Evolutionary conservation across 2,113 vertebrate species (phyloP).

Genomic region (Isurus oxyrinchus): DNA sequence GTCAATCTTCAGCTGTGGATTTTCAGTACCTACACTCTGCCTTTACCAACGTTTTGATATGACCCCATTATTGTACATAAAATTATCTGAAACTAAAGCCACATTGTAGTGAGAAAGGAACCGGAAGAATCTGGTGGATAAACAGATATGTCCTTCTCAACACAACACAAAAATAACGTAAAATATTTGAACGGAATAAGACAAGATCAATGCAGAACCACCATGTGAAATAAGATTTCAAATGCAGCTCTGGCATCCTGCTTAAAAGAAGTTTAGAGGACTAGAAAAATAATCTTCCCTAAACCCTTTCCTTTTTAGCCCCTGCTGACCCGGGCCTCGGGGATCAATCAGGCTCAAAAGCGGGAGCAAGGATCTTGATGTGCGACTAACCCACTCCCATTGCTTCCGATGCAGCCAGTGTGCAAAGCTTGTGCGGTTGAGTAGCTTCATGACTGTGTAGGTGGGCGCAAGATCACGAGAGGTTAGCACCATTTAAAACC

Average conservation of each 20-base stretch:
- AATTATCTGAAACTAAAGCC: background rate
- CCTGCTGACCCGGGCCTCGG: background rate
- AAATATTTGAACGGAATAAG: no score
- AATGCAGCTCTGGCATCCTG: background rate
- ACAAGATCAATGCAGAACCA: background rate
- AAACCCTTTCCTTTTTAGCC: background rate
- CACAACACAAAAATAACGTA: no score
- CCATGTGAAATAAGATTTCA: background rate
- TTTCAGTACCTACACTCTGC: background rate
- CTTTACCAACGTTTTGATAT: background rate
- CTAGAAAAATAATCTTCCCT: background rate
- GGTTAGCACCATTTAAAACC: no score
- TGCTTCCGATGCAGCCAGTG: no score
- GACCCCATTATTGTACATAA: background rate
- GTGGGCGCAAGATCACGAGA: no score
- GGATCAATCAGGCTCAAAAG: no score
- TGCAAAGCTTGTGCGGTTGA: no score
- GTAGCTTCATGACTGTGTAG: no score
- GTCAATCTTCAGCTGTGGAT: background rate
- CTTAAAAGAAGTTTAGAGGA: background rate
- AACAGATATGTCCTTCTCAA: background rate
- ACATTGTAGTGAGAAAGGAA: background rate
- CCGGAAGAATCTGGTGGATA: no score
- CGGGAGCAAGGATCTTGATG: no score
- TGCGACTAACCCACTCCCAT: no score